phyloP scores from a whole-genome alignment of 2,797 vertebrate species.

The Syngnathus acus region DNA sequence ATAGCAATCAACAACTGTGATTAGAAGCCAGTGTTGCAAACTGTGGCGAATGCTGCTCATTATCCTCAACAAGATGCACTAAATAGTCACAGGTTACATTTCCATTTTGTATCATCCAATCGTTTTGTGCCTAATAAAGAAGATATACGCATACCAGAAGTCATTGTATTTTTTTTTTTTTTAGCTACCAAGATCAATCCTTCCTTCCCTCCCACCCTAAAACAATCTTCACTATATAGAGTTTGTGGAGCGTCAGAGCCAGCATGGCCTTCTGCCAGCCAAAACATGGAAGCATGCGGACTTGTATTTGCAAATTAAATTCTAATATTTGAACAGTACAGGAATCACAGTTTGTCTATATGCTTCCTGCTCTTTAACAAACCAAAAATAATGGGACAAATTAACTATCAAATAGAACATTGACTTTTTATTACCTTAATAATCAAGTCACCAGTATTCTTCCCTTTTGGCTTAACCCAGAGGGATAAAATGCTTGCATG shows the following conservation, averaged over 20 bases:
- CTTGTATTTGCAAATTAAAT: too few species aligned
- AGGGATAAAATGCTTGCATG: not conserved
- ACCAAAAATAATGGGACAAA: too few species aligned
- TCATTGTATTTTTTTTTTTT: not conserved
- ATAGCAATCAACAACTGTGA: not conserved
- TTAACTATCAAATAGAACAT: too few species aligned
- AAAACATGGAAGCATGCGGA: not conserved
- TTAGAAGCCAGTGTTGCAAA: not conserved
- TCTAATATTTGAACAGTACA: too few species aligned
- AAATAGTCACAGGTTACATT: not conserved
- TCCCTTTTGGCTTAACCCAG: not conserved
- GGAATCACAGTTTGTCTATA: too few species aligned
- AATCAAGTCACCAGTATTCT: too few species aligned
- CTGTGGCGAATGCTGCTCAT: not conserved
- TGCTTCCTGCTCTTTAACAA: too few species aligned
- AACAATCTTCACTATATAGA: too few species aligned
- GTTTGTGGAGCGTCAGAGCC: too few species aligned
- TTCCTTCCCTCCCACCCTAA: too few species aligned
- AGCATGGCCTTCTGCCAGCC: too few species aligned
- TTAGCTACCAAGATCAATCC: not conserved
- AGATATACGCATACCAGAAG: not conserved
- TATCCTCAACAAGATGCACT: not conserved
- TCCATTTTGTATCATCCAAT: not conserved
- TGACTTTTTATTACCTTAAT: too few species aligned
- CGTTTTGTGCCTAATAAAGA: conserved; percentile 1